A percentile compares a stretch with the other conserved stretches of the same genome.
phyloP scores from a whole-genome alignment of 2,113 vertebrate genomes.

The Malurus cyaneus region DNA sequence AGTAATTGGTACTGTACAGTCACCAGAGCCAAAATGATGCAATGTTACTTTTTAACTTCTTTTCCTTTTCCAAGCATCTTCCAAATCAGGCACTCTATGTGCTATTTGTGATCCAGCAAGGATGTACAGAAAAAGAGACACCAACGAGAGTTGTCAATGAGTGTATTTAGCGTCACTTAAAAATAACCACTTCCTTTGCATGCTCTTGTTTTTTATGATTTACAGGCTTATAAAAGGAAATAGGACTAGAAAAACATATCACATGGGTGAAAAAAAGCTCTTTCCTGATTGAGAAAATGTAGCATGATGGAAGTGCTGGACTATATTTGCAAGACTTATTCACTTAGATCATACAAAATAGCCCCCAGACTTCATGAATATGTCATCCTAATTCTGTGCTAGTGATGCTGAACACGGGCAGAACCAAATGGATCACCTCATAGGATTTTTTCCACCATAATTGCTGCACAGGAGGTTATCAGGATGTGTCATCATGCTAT shows the following conservation, averaged over 20 bases:
- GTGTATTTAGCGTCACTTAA: conserved; percentile 61
- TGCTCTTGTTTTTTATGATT: conserved; percentile 57
- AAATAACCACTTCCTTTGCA: conserved; percentile 62
- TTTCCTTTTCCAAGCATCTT: background rate
- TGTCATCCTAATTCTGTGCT: background rate
- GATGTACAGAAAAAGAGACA: conserved; percentile 57
- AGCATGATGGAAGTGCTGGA: conserved; percentile 11
- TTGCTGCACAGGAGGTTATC: background rate
- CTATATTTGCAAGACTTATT: background rate
- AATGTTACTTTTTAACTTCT: background rate
- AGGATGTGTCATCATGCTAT: background rate
- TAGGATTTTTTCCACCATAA: background rate
- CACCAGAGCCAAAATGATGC: background rate
- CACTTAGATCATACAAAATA: background rate
- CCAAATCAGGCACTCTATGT: conserved; percentile 22
- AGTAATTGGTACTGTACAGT: background rate
- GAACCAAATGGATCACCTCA: background rate
- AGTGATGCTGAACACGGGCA: background rate
- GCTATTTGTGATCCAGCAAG: conserved; percentile 54
- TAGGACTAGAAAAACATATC: background rate
- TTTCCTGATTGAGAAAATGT: background rate
- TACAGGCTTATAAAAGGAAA: conserved; percentile 57
- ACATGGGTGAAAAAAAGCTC: background rate
- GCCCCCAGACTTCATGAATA: background rate
- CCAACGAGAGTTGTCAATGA: conserved; percentile 55